Base-by-base conservation (phyloP, 2,797 vertebrate genomes). In the Furcifer pardalis region DNA sequence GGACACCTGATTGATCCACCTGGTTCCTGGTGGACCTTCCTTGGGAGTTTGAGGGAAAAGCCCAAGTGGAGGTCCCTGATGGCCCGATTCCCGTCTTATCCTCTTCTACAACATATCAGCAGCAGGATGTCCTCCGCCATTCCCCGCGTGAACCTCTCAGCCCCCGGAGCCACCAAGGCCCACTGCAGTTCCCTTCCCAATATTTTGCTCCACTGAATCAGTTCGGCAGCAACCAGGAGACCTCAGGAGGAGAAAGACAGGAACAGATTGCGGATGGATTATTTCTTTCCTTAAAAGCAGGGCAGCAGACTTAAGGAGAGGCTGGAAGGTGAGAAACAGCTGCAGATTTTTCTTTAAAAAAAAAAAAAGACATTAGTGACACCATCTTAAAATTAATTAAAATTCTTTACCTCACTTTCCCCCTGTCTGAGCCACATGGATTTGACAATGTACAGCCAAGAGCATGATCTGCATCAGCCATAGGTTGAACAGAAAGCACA, bases 131-230 rank as follows among this genome's bases (percentile, higher is more conserved):
- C 23, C 59, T 77, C 44, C 83, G 66, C 87, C 82, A 85, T 73
- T 66, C 8, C 82, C 84, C n/a, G n/a, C n/a, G 81, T 44, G 88
- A 88, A 87, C 88, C 78, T 56, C 86, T 87, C 77, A 86, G 46
- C 76, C 90, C 27, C 90, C 74, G 81, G 89, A 73, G 84, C 85
- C 78, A 91, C 85, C 78, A 91, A 90, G 21, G 74, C 81, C 30
- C 84, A 77, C 44, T 86, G 49, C 44, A 68, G 84, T 93, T 80
- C 1, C 65, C 78, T 84, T 86, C 73, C 32, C 89, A 90, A 91
- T 89, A 89, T 77, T 90, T 90, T 93, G 91, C 91, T 94, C 85
- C 86, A 89, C 79, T 90, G 92, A 90, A 83, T 90, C 90, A 76
- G 84, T 89, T 92, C 78, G 84, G 90, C 85, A 90, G 73, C 86